These are phyloP conservation scores for Puffinus mauretanicus DNA, from an alignment of 2,113 vertebrate genomes.

Conservation along the genomic window DNA sequence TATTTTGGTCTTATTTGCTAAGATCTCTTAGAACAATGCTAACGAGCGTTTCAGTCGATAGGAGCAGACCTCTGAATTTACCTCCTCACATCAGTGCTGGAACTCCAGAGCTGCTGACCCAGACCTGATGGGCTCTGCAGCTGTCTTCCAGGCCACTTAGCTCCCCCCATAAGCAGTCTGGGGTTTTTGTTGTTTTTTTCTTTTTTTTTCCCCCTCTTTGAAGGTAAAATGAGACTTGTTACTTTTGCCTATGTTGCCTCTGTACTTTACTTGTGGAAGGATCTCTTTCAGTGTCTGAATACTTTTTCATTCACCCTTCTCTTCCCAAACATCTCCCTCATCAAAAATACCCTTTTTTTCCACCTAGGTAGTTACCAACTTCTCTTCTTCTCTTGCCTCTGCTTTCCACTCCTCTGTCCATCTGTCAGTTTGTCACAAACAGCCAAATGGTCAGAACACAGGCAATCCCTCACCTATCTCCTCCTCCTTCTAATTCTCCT, in stretches of 20 bases:
- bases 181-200: no score
- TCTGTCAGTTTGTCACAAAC: not conserved
- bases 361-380: not conserved
- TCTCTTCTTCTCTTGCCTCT: not conserved
- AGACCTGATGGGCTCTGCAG: not conserved
- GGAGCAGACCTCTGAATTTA: not conserved
- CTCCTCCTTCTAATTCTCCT: not conserved
- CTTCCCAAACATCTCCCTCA: not conserved
- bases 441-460: not conserved
- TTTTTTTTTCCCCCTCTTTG: not conserved
- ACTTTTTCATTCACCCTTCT: not conserved
- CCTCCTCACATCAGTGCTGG: not conserved
- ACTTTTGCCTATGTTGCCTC: not conserved
- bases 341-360: not conserved
- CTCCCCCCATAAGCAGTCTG: no score
- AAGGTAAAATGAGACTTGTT: not conserved
- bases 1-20: not conserved
- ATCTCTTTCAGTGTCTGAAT: not conserved
- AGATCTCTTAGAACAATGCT: not conserved
- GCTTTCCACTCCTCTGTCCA: not conserved
- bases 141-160: not conserved
- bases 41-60: not conserved
- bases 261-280: not conserved
- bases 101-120: not conserved
- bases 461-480: not conserved